Conservation (phyloP, 2,797 vertebrate species). For the Sebastes baramenuke region DNA sequence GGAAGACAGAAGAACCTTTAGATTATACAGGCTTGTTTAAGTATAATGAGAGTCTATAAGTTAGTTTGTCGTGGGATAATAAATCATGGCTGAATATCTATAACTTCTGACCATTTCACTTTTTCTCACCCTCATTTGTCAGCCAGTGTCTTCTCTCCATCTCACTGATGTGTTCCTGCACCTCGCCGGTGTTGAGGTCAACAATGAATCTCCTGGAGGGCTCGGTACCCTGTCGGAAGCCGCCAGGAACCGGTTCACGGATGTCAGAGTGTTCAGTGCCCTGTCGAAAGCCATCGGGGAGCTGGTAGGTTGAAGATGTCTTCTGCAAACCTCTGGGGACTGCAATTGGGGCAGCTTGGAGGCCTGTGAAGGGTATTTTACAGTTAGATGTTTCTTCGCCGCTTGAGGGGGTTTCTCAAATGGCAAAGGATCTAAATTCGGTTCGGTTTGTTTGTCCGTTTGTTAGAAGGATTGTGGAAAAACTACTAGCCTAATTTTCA, state of each 20-base stretch:
- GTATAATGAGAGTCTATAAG: too few relatives aligned
- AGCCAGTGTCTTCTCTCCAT: constrained; percentile 59
- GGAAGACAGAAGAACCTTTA: constrained; percentile 6
- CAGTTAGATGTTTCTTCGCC: background rate
- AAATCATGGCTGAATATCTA: background rate
- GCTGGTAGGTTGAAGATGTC: background rate
- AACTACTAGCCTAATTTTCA: too few relatives aligned
- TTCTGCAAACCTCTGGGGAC: constrained; percentile 16
- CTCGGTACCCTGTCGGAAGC: constrained; percentile 57
- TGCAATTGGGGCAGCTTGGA: constrained; percentile 67
- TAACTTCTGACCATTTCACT: background rate
- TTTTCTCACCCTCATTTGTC: constrained; percentile 47
- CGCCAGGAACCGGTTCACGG: background rate
- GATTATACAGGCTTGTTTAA: background rate
- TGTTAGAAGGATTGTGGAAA: too few relatives aligned
- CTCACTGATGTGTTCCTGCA: constrained; percentile 62
- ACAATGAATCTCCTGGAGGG: constrained; percentile 64
- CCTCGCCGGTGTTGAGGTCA: constrained; percentile 55
- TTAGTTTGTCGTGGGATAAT: background rate
- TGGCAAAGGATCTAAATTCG: background rate
- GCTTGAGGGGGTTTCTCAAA: background rate
- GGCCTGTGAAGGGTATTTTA: constrained; percentile 53
- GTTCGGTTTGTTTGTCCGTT: background rate
- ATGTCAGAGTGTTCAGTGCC: background rate
- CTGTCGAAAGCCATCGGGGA: constrained; percentile 15